These are phyloP conservation scores for Gorsachius magnificus DNA, from an alignment of 2,797 vertebrate species.

Conservation along the genomic window DNA sequence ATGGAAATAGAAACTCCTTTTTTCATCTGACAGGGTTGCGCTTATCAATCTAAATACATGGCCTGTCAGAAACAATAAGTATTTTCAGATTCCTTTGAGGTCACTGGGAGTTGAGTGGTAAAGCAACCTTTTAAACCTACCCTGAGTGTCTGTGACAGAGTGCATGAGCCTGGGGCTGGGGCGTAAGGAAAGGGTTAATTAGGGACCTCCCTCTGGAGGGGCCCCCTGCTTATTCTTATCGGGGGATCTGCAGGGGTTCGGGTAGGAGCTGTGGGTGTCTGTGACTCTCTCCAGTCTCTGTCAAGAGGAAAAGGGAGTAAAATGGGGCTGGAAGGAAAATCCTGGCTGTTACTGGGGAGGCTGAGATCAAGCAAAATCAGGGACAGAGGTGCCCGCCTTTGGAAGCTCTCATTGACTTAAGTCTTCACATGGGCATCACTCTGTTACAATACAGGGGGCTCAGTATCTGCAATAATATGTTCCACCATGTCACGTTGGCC, in stretches of 20 bases:
- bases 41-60: conserved; percentile 34
- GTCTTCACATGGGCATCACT: background rate
- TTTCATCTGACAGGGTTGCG: background rate
- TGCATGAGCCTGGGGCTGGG: conserved; percentile 16
- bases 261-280: conserved; percentile 3
- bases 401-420: background rate
- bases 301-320: conserved; percentile 6
- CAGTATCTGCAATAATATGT: background rate
- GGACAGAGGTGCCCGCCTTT: background rate
- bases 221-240: background rate
- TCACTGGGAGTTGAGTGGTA: conserved; percentile 22
- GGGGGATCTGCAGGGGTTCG: background rate
- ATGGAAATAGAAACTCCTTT: background rate
- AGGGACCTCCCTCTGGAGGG: background rate
- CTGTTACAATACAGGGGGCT: background rate
- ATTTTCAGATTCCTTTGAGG: conserved; percentile 46
- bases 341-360: background rate
- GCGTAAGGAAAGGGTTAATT: conserved; percentile 29
- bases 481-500: background rate
- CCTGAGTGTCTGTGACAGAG: conserved; percentile 46
- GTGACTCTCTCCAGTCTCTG: conserved; percentile 55
- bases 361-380: background rate
- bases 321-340: background rate
- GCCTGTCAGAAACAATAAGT: conserved; percentile 46
- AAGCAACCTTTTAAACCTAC: conserved; percentile 5